Conservation (phyloP, 2,113 vertebrate genomes). For the Narcine bancroftii region DNA sequence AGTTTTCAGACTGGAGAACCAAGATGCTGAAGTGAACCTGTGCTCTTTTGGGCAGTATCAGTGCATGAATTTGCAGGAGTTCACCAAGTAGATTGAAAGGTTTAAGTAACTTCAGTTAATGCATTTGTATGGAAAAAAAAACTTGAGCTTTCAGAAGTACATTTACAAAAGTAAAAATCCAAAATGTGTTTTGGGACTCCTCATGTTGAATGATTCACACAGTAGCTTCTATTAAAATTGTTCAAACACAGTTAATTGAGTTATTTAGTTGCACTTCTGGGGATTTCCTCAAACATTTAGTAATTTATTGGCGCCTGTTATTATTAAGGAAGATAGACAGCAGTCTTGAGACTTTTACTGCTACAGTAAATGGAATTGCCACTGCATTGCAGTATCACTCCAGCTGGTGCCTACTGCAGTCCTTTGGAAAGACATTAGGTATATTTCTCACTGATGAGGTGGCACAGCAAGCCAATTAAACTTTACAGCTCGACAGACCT, state of each 20-base stretch:
- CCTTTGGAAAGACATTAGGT: constrained; percentile 13
- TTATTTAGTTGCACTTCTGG: background rate
- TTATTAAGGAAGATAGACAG: background rate
- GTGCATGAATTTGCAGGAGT: background rate
- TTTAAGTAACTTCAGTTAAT: background rate
- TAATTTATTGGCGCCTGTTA: background rate
- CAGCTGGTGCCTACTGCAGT: constrained; percentile 32
- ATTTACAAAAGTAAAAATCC: background rate
- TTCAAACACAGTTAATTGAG: background rate
- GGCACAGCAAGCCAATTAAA: constrained; percentile 19
- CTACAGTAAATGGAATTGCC: background rate
- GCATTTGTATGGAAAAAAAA: background rate
- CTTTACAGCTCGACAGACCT: background rate
- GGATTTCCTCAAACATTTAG: constrained; percentile 5
- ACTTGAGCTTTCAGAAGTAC: background rate
- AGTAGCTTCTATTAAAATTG: constrained; percentile 2
- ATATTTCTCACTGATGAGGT: constrained; percentile 28
- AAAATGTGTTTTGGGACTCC: background rate
- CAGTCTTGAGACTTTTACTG: background rate
- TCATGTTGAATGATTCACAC: background rate
- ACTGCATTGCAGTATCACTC: constrained; percentile 31
- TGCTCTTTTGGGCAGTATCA: too few species aligned
- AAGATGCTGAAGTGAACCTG: too few species aligned
- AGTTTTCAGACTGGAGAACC: too few species aligned
- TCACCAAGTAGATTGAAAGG: background rate